Evolutionary conservation across 2,113 vertebrate genomes (phyloP), one percentile per base, ranked within the genome.

Genomic region (Coryphaenoides rupestris): DNA sequence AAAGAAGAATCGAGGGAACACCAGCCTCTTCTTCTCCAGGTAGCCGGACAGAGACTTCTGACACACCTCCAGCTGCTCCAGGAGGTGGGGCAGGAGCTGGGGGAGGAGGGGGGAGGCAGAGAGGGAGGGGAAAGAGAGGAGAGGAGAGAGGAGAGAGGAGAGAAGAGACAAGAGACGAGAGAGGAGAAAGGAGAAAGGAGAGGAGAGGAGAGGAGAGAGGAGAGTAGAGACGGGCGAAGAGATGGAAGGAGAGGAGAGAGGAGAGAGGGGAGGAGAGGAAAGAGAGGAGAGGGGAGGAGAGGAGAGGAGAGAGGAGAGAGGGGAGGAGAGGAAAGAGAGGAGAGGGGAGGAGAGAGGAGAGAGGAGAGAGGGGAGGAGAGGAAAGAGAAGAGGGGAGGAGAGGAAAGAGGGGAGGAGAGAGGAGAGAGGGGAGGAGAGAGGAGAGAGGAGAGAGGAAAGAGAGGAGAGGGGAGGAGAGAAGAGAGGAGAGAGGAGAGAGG

Each of bases 61-160:
- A 79, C 91, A 92, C 63, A 91, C 80, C 77, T 92, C 91, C 73
- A 92, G n/a, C 67, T 92, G 91, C 68, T 92, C 91, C 74, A 90
- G 79, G 66, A 92, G 84, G 84, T 91, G 87, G 33, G 90, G 88
- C 7, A 92, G 79, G 2, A 92, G 70, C 70, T 92, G 28, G 33
- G 14, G 55, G 21, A 15, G 21, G 19, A 21, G 21, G 16, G 56
- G 62, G 62, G 21, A 12, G 21, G 62, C 15, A 16, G 19, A n/a
- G 12, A 47, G 58, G 22, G 0, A 1, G 53, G 55, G 16, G 49
- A 46, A 26, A 24, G 19, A 21, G 52, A 71, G 1, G 78, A 70
- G 22, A 22, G 13, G 21, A 4, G 15, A 14, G 19, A 54, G 52
- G 19, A 1, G 10, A 9, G 19, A 19, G 21, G 19, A 24, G 21